Evolutionary conservation across 35 echinoderm and acorn worm genomes (phyloP).

Genomic region (Apostichopus parvimensis): DNA sequence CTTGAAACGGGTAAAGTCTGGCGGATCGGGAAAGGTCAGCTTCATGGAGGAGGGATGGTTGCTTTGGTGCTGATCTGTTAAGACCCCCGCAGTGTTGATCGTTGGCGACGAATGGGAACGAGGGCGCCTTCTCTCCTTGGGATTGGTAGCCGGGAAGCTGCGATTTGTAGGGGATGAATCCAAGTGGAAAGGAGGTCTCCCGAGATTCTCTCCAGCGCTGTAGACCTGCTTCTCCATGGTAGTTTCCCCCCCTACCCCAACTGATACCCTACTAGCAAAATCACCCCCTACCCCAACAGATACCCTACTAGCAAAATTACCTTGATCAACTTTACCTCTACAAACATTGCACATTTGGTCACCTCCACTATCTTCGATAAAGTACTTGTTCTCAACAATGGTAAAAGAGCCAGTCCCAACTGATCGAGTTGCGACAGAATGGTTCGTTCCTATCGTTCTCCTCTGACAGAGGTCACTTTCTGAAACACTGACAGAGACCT

Average conservation of each 20-base stretch:
- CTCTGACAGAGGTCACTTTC: constrained; percentile 48
- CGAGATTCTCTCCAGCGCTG: constrained; percentile 9
- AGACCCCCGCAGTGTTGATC: not conserved
- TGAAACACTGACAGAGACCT: constrained; percentile 34
- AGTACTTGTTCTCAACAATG: constrained; percentile 46
- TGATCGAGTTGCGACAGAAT: constrained; percentile 60
- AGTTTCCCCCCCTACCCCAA: constrained; percentile 34
- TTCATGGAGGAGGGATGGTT: constrained; percentile 23
- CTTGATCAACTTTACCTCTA: not conserved
- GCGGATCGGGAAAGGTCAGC: constrained; percentile 37
- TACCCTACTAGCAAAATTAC: not conserved
- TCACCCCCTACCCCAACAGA: constrained; percentile 26
- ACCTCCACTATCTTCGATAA: constrained; percentile 14
- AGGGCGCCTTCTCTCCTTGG: constrained; percentile 50
- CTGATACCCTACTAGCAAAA: not conserved
- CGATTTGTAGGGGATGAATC: constrained; percentile 25
- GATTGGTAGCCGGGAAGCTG: constrained; percentile 51
- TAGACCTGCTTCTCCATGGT: constrained; percentile 12
- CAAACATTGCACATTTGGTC: constrained; percentile 49
- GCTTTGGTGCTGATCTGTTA: not conserved
- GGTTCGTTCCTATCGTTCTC: constrained; percentile 76
- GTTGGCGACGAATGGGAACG: constrained; percentile 43
- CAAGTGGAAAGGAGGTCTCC: not conserved
- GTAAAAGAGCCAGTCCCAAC: constrained; percentile 67
- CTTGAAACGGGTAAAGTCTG: constrained; percentile 41